Evolutionary conservation across 2,797 vertebrate species (phyloP).

Genomic region (Pteronotus mesoamericanus): DNA sequence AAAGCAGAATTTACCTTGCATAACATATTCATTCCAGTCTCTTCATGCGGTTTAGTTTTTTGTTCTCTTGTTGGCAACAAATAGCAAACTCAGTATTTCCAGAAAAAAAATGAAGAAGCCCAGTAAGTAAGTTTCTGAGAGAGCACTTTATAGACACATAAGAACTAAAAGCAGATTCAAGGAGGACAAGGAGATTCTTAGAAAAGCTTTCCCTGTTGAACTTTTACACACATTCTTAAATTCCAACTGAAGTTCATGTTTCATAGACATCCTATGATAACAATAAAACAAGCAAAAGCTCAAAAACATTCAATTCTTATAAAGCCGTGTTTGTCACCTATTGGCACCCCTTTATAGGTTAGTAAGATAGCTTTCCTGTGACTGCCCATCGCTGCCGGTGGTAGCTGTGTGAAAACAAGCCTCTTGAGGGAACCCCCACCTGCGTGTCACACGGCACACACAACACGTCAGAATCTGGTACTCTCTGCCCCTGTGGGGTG

Average conservation of each 20-base stretch:
- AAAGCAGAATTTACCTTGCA: background rate
- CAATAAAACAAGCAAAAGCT: background rate
- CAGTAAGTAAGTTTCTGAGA: background rate
- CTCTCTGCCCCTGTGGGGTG: background rate
- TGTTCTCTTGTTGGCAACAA: background rate
- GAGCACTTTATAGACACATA: background rate
- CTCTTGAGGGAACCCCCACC: background rate
- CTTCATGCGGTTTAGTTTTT: background rate
- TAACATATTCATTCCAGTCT: background rate
- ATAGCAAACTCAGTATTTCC: background rate
- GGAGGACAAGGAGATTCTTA: background rate
- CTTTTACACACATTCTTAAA: background rate
- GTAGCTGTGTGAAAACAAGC: background rate
- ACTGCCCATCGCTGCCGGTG: background rate
- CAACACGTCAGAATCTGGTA: background rate
- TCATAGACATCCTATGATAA: background rate
- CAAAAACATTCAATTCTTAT: background rate
- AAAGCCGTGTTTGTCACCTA: background rate
- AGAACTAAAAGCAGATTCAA: background rate
- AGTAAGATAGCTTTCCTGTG: background rate
- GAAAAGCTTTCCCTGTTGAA: background rate
- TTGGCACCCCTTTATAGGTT: background rate
- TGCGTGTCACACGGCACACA: background rate
- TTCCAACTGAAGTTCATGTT: background rate
- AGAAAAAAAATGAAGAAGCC: background rate